A percentile compares a stretch with the other conserved stretches of the same genome.
Conservation (phyloP, 1,140 invertebrate species). For the Heliconius eleuchia region DNA sequence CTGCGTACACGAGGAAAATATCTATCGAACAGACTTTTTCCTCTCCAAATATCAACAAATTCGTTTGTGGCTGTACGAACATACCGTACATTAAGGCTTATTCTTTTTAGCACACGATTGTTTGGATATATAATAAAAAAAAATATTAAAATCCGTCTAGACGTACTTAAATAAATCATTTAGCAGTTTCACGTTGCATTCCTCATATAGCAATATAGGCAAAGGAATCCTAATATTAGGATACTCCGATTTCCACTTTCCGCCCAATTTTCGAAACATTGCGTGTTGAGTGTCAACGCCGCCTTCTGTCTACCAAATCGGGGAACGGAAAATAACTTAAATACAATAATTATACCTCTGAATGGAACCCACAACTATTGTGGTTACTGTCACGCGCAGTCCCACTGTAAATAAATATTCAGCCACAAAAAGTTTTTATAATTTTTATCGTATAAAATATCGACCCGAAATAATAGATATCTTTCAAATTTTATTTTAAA, state of each 20-base stretch:
- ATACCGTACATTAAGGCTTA: background rate
- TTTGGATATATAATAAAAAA: background rate
- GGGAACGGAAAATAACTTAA: too few species aligned
- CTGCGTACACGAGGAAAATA: background rate
- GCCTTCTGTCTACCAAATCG: too few species aligned
- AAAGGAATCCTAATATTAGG: background rate
- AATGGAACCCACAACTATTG: too few species aligned
- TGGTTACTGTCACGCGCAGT: too few species aligned
- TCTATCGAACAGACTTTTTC: background rate
- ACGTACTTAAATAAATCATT: background rate
- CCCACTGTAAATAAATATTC: too few species aligned
- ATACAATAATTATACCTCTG: too few species aligned
- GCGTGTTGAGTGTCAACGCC: too few species aligned
- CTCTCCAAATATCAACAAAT: background rate
- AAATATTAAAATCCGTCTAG: background rate
- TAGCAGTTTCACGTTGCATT: too few species aligned
- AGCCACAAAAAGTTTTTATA: background rate
- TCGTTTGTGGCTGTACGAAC: background rate
- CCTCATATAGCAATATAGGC: too few species aligned
- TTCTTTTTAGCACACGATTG: background rate
- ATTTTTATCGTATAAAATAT: background rate
- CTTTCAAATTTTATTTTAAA: background rate
- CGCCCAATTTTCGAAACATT: too few species aligned
- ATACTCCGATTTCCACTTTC: background rate
- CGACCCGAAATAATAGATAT: background rate